Conservation (phyloP, 2,888 invertebrate genomes). For the Rhingia rostrata region DNA sequence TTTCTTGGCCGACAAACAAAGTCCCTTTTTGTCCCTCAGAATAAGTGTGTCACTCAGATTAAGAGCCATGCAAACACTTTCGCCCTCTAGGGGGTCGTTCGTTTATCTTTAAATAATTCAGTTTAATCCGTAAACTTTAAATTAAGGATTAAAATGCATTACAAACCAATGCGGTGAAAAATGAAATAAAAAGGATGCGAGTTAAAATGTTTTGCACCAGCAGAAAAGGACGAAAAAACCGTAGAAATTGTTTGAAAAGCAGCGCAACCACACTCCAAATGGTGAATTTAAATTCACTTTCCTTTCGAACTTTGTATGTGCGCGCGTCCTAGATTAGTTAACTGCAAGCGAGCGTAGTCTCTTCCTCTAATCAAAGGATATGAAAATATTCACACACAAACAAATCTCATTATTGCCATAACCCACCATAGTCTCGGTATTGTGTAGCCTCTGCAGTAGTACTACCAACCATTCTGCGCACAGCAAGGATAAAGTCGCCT, state of each 20-base stretch:
- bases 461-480: conserved; percentile 1
- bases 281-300: conserved; percentile 64
- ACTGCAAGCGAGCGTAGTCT: conserved; percentile 19
- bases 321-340: conserved; percentile 58
- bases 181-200: neutral
- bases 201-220: neutral
- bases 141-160: conserved; percentile 60
- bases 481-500: neutral
- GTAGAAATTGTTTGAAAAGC: neutral
- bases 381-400: conserved; percentile 49
- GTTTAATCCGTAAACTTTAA: conserved; percentile 58
- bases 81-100: conserved; percentile 1
- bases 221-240: neutral
- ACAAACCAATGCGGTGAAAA: conserved; percentile 30
- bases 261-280: conserved; percentile 1
- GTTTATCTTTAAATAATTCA: conserved; percentile 47
- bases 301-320: conserved; percentile 46
- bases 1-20: neutral
- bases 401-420: conserved; percentile 65
- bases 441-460: neutral
- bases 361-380: conserved; percentile 57
- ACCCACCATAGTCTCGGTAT: conserved; percentile 2
- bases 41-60: conserved; percentile 53
- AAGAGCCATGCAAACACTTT: conserved; percentile 65
- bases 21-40: conserved; percentile 5